Evolutionary conservation across 2,888 invertebrate genomes (phyloP).

Genomic region (Callosobruchus maculatus): DNA sequence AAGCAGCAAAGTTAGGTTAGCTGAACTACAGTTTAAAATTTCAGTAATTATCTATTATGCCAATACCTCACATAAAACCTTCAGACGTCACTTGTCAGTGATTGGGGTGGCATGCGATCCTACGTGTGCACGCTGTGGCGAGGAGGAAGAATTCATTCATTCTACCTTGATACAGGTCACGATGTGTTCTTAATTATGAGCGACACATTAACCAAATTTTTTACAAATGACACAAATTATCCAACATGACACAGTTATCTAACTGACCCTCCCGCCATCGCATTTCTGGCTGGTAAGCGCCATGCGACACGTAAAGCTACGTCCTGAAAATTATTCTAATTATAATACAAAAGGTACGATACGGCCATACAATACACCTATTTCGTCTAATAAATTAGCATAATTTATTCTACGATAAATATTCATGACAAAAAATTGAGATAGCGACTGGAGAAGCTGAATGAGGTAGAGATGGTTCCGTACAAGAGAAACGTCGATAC

Average conservation of each 20-base stretch:
- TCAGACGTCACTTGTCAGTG: no score
- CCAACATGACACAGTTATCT: neutral
- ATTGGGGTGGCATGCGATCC: no score
- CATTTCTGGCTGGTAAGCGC: neutral
- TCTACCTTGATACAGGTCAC: no score
- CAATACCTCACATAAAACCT: no score
- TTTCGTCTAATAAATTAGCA: slow-evolving; percentile 3
- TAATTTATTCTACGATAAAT: slow-evolving; percentile 8
- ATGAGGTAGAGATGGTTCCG: no score
- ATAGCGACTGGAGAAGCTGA: neutral
- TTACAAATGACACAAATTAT: neutral
- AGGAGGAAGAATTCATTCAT: no score
- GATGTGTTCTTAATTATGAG: neutral
- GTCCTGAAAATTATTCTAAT: neutral
- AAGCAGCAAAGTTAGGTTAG: no score
- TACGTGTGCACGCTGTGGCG: no score
- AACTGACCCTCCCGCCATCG: neutral
- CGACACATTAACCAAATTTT: neutral
- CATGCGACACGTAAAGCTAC: neutral
- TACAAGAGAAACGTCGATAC: no score
- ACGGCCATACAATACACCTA: slow-evolving; percentile 1
- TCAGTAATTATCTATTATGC: no score
- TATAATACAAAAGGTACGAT: neutral
- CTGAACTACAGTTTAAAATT: no score
- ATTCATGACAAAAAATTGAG: slow-evolving; percentile 1